Conservation (phyloP, 1,140 invertebrate species). For the Chionoecetes opilio region DNA sequence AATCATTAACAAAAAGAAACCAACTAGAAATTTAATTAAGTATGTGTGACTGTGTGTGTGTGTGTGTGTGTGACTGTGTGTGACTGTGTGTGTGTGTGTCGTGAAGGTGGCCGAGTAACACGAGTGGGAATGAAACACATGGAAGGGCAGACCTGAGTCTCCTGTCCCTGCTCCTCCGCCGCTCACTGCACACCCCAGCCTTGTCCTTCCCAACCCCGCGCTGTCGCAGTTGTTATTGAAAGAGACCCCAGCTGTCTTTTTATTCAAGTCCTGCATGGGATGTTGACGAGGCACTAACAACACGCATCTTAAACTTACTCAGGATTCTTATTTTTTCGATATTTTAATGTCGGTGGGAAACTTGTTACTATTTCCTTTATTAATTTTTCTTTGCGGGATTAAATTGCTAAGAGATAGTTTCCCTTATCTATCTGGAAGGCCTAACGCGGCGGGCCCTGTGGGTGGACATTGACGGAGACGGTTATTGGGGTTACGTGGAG, state of each 20-base stretch:
- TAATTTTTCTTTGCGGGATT: background rate
- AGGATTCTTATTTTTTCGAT: background rate
- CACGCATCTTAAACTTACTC: background rate
- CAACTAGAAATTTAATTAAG: no score
- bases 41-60: no score
- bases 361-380: background rate
- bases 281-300: background rate
- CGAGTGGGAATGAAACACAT: no score
- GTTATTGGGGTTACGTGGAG: slow-evolving; percentile 9
- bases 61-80: no score
- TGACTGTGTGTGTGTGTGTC: no score
- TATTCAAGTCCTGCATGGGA: background rate
- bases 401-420: background rate
- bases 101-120: no score
- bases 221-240: background rate
- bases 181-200: no score
- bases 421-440: background rate
- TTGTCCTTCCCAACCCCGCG: no score
- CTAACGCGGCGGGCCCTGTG: slow-evolving; percentile 2
- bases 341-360: background rate
- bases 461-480: background rate
- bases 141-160: no score
- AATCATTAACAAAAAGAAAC: no score
- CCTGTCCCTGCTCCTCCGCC: no score
- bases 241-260: background rate